Percentiles rank a stretch among this genome's conserved stretches.
These are phyloP conservation scores for Bicyclus anynana DNA, from an alignment of 1,140 invertebrate genomes.

Conservation along the genomic window DNA sequence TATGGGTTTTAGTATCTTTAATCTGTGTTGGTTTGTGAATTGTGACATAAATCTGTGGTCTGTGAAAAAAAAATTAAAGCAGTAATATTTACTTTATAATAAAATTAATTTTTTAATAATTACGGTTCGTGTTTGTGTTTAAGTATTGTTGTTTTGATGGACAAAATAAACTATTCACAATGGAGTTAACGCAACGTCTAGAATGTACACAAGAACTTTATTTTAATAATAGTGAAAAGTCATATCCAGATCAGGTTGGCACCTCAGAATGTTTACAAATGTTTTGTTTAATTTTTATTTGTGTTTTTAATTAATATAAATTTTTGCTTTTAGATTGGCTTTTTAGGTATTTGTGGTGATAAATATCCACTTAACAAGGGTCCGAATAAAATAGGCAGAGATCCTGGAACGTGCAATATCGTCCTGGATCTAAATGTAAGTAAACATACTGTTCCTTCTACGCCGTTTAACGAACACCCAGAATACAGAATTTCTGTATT, in stretches of 20 bases:
- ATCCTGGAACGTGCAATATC: slow-evolving; percentile 56
- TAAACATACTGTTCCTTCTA: too few species aligned
- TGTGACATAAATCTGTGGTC: too few species aligned
- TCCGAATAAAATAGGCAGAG: slow-evolving; percentile 65
- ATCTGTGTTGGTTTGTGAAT: too few species aligned
- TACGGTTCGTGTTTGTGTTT: too few species aligned
- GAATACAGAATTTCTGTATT: too few species aligned
- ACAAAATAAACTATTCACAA: slow-evolving; percentile 17
- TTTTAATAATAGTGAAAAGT: slow-evolving; percentile 32
- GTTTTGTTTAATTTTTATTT: too few species aligned
- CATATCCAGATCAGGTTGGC: slow-evolving; percentile 46
- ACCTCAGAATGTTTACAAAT: slow-evolving; percentile 9
- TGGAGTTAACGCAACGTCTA: slow-evolving; percentile 61
- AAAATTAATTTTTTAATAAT: neutral
- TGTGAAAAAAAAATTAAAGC: too few species aligned
- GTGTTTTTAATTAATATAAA: slow-evolving; percentile 1
- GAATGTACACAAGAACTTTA: slow-evolving; percentile 53
- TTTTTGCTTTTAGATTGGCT: slow-evolving; percentile 52
- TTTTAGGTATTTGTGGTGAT: slow-evolving; percentile 56
- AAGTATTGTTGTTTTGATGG: too few species aligned
- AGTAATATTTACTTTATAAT: too few species aligned
- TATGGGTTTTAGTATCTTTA: too few species aligned
- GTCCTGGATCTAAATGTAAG: slow-evolving; percentile 58
- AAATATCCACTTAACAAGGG: slow-evolving; percentile 55
- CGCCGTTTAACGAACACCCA: too few species aligned